phyloP scores from a whole-genome alignment of 2,113 vertebrate species.

The Mus musculus region GRCm39 chr6:135920001-135920500 shows the following conservation, averaged over 20 bases:
- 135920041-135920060: background rate
- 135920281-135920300: background rate
- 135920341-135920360: background rate
- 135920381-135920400: background rate
- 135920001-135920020: background rate
- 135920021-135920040: background rate
- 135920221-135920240: background rate
- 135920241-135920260: background rate
- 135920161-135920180: background rate
- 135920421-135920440: background rate
- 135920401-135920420: background rate
- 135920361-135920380: background rate
- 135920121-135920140: background rate
- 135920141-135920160: background rate
- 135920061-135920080: background rate
- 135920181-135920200: background rate
- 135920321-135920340: background rate
- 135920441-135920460: background rate
- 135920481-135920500: background rate
- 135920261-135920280: background rate
- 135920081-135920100: background rate
- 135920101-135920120: background rate
- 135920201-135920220: background rate
- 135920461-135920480: background rate
- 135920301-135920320: background rate